Percentiles rank a stretch among this genome's conserved stretches.
These are phyloP conservation scores for Perizoma flavofasciatum DNA, from an alignment of 2,888 invertebrate genomes.

Conservation along the genomic window DNA sequence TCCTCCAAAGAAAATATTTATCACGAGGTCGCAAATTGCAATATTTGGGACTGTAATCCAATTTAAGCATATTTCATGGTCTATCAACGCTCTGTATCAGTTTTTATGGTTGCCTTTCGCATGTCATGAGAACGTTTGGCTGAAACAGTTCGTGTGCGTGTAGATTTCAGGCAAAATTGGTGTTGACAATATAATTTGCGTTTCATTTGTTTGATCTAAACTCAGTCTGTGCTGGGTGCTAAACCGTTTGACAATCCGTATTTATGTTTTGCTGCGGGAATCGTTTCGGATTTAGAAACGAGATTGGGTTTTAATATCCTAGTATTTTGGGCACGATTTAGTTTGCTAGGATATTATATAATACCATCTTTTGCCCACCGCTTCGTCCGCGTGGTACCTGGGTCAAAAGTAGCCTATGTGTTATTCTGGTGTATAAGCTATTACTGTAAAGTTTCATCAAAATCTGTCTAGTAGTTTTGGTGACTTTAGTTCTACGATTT, in stretches of 20 bases:
- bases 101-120: conserved; percentile 31
- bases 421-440: no score
- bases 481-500: no score
- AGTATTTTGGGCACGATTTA: no score
- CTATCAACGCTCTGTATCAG: conserved; percentile 16
- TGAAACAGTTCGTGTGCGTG: conserved; percentile 18
- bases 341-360: no score
- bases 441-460: no score
- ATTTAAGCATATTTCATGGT: conserved; percentile 34
- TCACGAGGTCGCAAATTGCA: conserved; percentile 29
- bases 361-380: no score
- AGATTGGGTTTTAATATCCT: no score
- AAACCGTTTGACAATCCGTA: conserved; percentile 21
- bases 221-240: conserved; percentile 21
- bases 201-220: conserved; percentile 50
- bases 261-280: neutral
- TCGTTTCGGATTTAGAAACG: no score
- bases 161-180: conserved; percentile 49
- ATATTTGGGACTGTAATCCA: conserved; percentile 32
- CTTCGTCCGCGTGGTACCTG: no score
- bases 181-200: conserved; percentile 59
- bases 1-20: conserved; percentile 32
- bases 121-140: conserved; percentile 17
- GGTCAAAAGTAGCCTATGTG: no score
- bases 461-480: no score